Conservation (phyloP, 1,140 invertebrate species). For the Diprion similis region DNA sequence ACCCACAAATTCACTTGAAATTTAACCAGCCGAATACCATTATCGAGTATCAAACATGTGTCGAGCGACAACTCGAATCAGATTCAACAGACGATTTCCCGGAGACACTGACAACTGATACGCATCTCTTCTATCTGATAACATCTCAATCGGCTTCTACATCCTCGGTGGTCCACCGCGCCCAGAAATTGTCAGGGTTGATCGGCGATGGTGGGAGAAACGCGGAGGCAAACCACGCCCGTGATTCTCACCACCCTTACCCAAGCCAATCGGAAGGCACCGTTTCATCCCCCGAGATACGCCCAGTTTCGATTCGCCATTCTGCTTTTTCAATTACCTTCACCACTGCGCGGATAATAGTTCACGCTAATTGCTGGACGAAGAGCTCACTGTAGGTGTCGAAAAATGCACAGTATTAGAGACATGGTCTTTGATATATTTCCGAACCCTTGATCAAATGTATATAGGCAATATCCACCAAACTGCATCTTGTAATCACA, state of each 20-base stretch:
- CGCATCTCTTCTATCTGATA: not conserved
- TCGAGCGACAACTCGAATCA: not conserved
- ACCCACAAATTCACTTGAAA: too few species aligned
- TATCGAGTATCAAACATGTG: not conserved
- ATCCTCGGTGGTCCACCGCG: not conserved
- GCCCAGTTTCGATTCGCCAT: constrained; percentile 4
- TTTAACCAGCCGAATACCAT: not conserved
- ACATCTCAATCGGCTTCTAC: not conserved
- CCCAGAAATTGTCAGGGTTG: not conserved
- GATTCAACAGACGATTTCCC: not conserved
- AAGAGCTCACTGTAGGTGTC: too few species aligned
- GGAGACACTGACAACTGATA: not conserved
- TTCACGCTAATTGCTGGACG: too few species aligned
- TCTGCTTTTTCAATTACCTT: constrained; percentile 1
- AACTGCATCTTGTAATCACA: too few species aligned
- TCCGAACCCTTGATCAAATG: too few species aligned
- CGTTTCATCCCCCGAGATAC: not conserved
- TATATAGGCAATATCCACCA: too few species aligned
- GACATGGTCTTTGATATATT: too few species aligned
- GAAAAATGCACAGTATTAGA: too few species aligned
- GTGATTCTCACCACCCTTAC: not conserved
- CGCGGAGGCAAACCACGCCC: not conserved
- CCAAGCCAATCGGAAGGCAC: not conserved
- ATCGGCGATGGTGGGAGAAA: not conserved
- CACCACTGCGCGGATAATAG: too few species aligned